Conservation (phyloP, 2,888 invertebrate species). For the Lochmaea capreae region DNA sequence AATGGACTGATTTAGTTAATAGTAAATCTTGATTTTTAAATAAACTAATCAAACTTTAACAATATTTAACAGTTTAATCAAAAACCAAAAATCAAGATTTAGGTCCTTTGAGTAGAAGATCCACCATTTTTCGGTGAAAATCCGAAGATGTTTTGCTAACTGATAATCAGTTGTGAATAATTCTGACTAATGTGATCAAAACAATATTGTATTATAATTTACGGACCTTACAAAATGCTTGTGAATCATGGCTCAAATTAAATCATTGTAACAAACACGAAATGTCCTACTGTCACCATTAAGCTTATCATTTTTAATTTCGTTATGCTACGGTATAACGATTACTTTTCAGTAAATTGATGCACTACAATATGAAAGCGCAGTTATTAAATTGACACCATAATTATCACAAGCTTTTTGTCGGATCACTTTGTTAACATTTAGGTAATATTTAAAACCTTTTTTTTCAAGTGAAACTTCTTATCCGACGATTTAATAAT, state of each 20-base stretch:
- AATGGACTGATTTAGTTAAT: conserved; percentile 30
- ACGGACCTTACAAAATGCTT: not conserved
- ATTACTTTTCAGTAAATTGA: too few species aligned
- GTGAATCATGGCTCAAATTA: not conserved
- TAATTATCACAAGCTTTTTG: not conserved
- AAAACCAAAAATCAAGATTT: conserved; percentile 27
- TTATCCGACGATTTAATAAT: too few species aligned
- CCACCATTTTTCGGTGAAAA: conserved; percentile 29
- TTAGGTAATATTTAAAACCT: conserved; percentile 18
- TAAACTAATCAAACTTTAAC: conserved; percentile 21
- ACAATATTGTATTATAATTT: conserved; percentile 15
- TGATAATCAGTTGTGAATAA: conserved; percentile 59
- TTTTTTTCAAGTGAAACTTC: conserved; percentile 14
- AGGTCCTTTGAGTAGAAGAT: conserved; percentile 33
- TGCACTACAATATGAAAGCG: too few species aligned
- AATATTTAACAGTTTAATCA: conserved; percentile 19
- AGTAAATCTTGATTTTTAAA: conserved; percentile 25
- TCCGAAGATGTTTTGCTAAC: conserved; percentile 51
- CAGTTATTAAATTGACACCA: too few species aligned
- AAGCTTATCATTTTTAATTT: not conserved
- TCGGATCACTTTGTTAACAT: not conserved
- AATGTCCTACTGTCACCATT: not conserved
- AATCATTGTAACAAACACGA: not conserved
- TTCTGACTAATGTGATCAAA: conserved; percentile 56
- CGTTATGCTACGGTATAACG: too few species aligned